Conservation (phyloP, 2,113 vertebrate genomes). For the Fulica atra region DNA sequence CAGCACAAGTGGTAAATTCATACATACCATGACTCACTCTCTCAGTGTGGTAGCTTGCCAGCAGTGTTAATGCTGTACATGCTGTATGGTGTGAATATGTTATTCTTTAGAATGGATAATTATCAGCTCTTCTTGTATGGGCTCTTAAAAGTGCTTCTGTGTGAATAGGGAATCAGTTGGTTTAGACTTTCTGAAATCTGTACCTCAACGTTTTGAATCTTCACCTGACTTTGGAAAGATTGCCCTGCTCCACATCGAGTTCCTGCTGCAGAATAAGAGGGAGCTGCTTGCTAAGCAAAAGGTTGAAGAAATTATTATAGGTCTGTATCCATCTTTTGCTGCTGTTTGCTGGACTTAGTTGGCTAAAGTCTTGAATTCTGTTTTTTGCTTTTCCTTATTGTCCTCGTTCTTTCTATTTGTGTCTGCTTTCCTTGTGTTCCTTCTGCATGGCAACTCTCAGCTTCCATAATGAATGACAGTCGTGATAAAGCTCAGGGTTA, state of each 20-base stretch:
- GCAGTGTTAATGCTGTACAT: neutral
- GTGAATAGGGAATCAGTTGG: conserved; percentile 83
- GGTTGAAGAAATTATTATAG: conserved; percentile 85
- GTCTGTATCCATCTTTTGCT: conserved; percentile 70
- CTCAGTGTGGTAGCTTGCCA: neutral
- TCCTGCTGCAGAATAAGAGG: conserved; percentile 85
- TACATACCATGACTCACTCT: conserved; percentile 8
- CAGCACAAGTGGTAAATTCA: neutral
- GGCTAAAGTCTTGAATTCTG: neutral
- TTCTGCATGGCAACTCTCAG: neutral
- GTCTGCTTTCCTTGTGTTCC: neutral
- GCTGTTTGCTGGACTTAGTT: neutral
- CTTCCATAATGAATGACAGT: neutral
- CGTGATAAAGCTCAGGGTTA: neutral
- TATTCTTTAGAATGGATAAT: conserved; percentile 20
- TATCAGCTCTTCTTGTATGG: conserved; percentile 35
- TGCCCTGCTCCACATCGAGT: conserved; percentile 82
- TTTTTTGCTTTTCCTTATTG: neutral
- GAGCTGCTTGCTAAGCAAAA: conserved; percentile 86
- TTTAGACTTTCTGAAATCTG: conserved; percentile 84
- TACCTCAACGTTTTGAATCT: conserved; percentile 84
- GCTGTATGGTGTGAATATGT: neutral
- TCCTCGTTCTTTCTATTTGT: neutral
- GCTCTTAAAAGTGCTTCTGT: conserved; percentile 52
- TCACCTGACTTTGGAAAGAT: conserved; percentile 83